Evolutionary conservation across 2,113 vertebrate species (phyloP).

Genomic region (Glaucomys volans): DNA sequence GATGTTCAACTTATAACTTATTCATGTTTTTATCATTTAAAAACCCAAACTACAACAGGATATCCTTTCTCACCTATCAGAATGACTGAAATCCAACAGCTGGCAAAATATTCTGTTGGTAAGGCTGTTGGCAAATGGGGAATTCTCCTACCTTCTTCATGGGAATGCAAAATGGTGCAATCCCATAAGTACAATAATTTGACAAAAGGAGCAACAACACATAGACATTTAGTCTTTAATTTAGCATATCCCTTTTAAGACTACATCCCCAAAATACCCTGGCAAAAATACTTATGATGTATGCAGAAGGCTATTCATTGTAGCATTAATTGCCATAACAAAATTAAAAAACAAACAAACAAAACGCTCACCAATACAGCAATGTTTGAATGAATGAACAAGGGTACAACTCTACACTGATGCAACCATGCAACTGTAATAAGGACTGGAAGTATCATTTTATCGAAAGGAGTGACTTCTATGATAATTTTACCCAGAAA

Average conservation of each 20-base stretch:
- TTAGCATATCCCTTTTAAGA: not conserved
- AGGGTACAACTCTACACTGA: not conserved
- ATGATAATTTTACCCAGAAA: not conserved
- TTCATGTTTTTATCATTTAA: not conserved
- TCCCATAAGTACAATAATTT: not conserved
- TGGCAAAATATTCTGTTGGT: not conserved
- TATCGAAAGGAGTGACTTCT: not conserved
- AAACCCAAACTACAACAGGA: not conserved
- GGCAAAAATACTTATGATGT: not conserved
- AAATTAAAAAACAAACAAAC: not conserved
- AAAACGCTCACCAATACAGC: not conserved
- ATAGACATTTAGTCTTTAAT: not conserved
- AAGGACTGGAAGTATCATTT: not conserved
- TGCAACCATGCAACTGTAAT: not conserved
- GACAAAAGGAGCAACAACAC: not conserved
- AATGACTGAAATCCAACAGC: not conserved
- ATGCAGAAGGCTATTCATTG: no score
- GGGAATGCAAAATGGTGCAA: not conserved
- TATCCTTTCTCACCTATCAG: not conserved
- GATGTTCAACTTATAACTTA: not conserved
- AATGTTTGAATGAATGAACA: not conserved
- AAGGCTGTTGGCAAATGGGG: not conserved
- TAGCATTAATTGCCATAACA: not conserved
- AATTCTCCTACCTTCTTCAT: not conserved
- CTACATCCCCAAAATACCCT: not conserved